Conservation (phyloP, 1,140 invertebrate genomes). For the Bombus fervidus region DNA sequence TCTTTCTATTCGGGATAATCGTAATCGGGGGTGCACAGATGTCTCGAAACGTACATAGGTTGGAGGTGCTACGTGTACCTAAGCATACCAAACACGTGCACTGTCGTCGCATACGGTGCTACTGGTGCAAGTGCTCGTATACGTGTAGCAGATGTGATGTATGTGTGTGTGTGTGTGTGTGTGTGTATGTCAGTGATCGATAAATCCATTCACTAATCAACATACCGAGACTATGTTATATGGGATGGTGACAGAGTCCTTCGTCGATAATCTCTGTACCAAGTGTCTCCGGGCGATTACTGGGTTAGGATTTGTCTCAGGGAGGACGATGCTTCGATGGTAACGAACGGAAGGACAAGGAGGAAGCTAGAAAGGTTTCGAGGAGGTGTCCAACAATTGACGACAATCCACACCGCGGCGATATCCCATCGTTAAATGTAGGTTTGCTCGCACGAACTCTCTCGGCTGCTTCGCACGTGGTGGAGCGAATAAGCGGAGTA, state of each 20-base stretch:
- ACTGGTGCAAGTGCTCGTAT: conserved; percentile 31
- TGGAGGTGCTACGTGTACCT: conserved; percentile 1
- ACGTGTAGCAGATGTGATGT: background rate
- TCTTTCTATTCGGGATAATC: background rate
- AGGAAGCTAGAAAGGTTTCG: conserved; percentile 30
- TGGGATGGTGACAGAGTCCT: conserved; percentile 46
- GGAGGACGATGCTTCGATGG: conserved; percentile 12
- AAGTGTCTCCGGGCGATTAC: conserved; percentile 43
- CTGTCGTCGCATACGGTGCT: background rate
- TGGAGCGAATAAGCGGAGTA: conserved; percentile 87
- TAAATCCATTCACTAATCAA: conserved; percentile 51
- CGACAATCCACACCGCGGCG: conserved; percentile 55
- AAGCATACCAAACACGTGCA: conserved; percentile 28
- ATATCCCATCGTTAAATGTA: conserved; percentile 86
- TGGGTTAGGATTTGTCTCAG: conserved; percentile 1
- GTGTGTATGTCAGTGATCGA: conserved; percentile 12
- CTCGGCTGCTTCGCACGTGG: conserved; percentile 86
- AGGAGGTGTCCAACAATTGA: conserved; percentile 54
- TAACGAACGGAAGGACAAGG: background rate
- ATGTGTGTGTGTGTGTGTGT: background rate
- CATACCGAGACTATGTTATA: conserved; percentile 50
- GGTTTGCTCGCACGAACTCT: conserved; percentile 90
- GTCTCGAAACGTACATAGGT: background rate
- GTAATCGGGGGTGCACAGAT: background rate
- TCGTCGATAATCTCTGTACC: conserved; percentile 41